Evolutionary conservation across 2,797 vertebrate species (phyloP), one percentile per base, ranked within the genome.

Genomic region (Sebastes trivittatus): DNA sequence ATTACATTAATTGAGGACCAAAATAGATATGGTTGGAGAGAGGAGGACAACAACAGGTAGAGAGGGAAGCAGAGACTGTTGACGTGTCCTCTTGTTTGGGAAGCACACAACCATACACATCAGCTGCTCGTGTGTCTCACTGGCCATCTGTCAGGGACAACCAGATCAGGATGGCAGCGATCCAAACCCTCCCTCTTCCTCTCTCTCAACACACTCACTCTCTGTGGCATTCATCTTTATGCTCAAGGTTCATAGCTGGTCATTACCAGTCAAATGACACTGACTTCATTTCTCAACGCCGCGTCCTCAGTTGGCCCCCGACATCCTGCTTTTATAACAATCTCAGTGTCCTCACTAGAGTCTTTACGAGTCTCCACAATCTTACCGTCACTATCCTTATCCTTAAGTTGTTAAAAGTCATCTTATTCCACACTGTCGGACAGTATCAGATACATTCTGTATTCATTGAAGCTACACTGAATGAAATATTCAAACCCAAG

Each of bases 101-200:
- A 82, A 71, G 86, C 81, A 72, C 85, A 77, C 83, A 72, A 22
- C 83, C 77, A 14, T 27, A 86, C 66, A 67, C 76, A 79, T 89
- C 83, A 83, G 86, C 86, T 84, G 81, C 84, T 86, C 62, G 0
- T 60, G 78, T 30, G 82, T 87, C 87, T 87, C 69, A 25, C 52
- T 11, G 73, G 68, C 89, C 88, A 91, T 93, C 90, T 91, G 91
- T 92, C 86, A 70, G 88, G 75, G 83, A 85, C 87, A 79, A 85
- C 72, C 54, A 72, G 83, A 86, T 92, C 86, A 71, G 83, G 75
- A 54, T 88, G 87, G 88, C 85, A 56, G 59, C 72, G n/a, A 81
- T 85, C 80, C 86, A 91, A 77, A 20, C 42, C 49, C 68, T 76
- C 71, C 38, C 67, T 65, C 66, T 58, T 64, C 54, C 27, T 52